These are phyloP conservation scores for Protobothrops mucrosquamatus DNA, from an alignment of 2,113 vertebrate species.

Conservation along the genomic window DNA sequence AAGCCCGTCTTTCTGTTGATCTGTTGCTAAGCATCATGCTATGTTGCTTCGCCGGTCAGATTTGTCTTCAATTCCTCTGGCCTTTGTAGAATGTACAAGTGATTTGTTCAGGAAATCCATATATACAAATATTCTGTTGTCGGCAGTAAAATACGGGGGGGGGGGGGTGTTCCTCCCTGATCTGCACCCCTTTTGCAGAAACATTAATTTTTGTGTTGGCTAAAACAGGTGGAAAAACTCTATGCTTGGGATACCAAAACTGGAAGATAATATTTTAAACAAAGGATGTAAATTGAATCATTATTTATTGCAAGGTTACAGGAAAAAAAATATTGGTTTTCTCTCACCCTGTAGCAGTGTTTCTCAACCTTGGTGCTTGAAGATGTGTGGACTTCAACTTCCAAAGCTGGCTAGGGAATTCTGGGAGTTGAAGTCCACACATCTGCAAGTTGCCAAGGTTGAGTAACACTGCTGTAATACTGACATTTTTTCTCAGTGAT, in stretches of 20 bases:
- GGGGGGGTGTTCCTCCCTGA: not conserved
- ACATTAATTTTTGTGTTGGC: not conserved
- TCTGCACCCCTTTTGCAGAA: not conserved
- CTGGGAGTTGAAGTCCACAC: too few species aligned
- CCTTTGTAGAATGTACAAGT: not conserved
- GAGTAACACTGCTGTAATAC: not conserved
- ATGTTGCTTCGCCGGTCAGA: not conserved
- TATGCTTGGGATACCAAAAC: not conserved
- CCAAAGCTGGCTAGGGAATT: too few species aligned
- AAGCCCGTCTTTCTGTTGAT: slow-evolving; percentile 1
- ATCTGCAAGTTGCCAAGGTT: too few species aligned
- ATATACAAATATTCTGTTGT: not conserved
- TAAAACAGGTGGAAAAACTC: not conserved
- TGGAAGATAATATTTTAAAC: not conserved
- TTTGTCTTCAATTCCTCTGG: not conserved
- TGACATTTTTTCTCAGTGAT: too few species aligned
- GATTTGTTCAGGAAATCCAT: not conserved
- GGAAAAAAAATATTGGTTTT: not conserved
- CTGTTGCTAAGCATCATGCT: not conserved
- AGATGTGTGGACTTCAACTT: not conserved
- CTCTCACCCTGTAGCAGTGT: not conserved
- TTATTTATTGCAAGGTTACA: not conserved
- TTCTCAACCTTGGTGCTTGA: not conserved
- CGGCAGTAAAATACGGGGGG: not conserved
- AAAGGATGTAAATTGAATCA: not conserved